phyloP scores from a whole-genome alignment of 64 coral and sea anemone species.

The Trachythela sp. region DNA sequence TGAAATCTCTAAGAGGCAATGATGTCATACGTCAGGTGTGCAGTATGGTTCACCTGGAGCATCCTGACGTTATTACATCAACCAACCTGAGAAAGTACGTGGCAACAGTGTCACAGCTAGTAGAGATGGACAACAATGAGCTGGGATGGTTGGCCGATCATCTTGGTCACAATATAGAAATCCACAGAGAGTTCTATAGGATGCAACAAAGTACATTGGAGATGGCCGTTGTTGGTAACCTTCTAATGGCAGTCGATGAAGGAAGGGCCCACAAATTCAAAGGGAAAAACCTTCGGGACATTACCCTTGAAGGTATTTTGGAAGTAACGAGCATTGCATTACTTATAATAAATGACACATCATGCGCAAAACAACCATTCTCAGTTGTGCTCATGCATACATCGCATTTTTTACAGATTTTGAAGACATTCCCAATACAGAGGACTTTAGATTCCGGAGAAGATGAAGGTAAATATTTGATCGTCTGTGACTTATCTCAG shows the following conservation, averaged over 20 bases:
- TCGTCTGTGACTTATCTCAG: too few relatives aligned
- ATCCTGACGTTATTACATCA: background rate
- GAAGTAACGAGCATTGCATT: too few relatives aligned
- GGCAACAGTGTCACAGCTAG: slow-evolving; percentile 7
- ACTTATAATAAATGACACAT: too few relatives aligned
- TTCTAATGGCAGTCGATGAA: background rate
- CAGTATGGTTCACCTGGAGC: background rate
- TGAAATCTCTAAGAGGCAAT: background rate
- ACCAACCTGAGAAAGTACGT: slow-evolving; percentile 16
- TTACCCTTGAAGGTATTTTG: background rate
- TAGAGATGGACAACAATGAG: slow-evolving; percentile 1
- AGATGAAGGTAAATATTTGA: too few relatives aligned
- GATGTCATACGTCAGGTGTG: background rate
- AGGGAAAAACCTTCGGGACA: background rate
- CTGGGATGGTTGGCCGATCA: slow-evolving; percentile 18
- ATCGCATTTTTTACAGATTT: too few relatives aligned
- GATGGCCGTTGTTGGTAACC: background rate
- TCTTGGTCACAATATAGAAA: slow-evolving; percentile 12
- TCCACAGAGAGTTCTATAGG: slow-evolving; percentile 24
- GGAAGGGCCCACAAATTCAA: background rate
- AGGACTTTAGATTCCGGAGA: too few relatives aligned
- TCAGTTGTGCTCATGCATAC: too few relatives aligned
- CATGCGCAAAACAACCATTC: too few relatives aligned
- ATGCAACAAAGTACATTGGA: background rate
- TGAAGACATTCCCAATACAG: too few relatives aligned